Base-by-base conservation (phyloP, 2,797 vertebrate species). In the Lutjanus argentimaculatus region DNA sequence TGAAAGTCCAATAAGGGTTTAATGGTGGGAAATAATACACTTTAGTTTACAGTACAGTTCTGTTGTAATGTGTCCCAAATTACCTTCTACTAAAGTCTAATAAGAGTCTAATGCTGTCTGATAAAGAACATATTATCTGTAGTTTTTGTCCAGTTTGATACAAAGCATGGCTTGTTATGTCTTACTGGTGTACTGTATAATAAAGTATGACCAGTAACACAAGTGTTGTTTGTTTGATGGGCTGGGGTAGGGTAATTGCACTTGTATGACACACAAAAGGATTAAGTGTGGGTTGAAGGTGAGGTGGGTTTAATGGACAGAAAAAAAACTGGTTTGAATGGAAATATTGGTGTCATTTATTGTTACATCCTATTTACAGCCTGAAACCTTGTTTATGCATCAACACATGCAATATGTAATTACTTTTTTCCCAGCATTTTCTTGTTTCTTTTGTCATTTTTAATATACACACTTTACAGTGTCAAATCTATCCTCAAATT, bases 251-350 rank as follows among this genome's bases (percentile, higher is more conserved):
- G 25, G 30, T 76, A 70, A 63, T 61, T 75, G 36, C 66, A 68
- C 46, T 19, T 56, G 17, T 19, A 7, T 72, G 70, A 80, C 57
- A 42, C 21, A 56, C 57, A 73, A 19, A 45, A 40, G 22, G 56
- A 68, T 68, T 56, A 49, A 3, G 30, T 55, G 77, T 70, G n/a
- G 15, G 48, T 72, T 72, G 30, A 77, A 49, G 58, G 53, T 63
- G 65, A 82, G 58, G 56, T 66, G 67, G 52, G 52, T 77, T 81
- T 75, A 85, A 77, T 67, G 12, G 43, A 64, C 57, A 59, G 67
- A 80, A 73, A 88, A 65, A 46, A 13, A 83, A 63, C 9, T 59
- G 19, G 49, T 84, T 82, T 67, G 52, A 78, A 51, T 76, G 46
- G 46, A 71, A 52, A 22, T 46, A 46, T n/a, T 11, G 9, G 58